Evolutionary conservation across 2,113 vertebrate genomes (phyloP), one percentile per base, ranked within the genome.

Genomic region (Dipodomys ordii): DNA sequence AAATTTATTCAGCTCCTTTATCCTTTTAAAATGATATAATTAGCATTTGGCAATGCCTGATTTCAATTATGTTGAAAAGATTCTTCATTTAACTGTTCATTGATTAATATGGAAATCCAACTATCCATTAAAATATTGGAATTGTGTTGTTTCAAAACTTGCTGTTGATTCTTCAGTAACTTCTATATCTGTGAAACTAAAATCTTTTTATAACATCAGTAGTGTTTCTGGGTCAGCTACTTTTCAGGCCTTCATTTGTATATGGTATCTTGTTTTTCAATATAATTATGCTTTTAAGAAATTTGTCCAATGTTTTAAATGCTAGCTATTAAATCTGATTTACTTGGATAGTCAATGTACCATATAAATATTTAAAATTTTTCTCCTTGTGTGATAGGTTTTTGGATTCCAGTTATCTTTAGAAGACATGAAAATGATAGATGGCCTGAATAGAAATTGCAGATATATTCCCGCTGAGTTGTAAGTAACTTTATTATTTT

Each of bases 361-460:
- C 7, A 2, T 71, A 32, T 83, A 83, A 68, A 10, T 60, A 20
- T 46, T 22, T 88, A 60, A 83, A 57, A 13, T 16, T 2, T 60
- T 69, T 32, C 4, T 77, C 27, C 35, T 71, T 76, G 3, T 60
- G 8, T 57, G 32, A 46, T 28, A 95, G 94, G 90, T 88, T 15
- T 84, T 92, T 88, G 57, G 88, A 9, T 95, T 95, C 68, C 44
- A 88, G 18, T 69, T 88, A 27, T 25, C 72, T 23, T 64, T 25
- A 19, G 94, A 95, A 20, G 90, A 88, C 10, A 95, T 84, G 67
- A 88, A 88, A 80, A 18, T 65, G 3, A 30, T 92, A 32, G 85
- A 92, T 35, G 57, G 67, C 39, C 32, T 95, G n/a, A 30, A 95
- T 64, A 95, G 46, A 79, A 95, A 95, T 32, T 19, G 92, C 20